phyloP scores from a whole-genome alignment of 2,113 vertebrate genomes.

The Lynx canadensis region DNA sequence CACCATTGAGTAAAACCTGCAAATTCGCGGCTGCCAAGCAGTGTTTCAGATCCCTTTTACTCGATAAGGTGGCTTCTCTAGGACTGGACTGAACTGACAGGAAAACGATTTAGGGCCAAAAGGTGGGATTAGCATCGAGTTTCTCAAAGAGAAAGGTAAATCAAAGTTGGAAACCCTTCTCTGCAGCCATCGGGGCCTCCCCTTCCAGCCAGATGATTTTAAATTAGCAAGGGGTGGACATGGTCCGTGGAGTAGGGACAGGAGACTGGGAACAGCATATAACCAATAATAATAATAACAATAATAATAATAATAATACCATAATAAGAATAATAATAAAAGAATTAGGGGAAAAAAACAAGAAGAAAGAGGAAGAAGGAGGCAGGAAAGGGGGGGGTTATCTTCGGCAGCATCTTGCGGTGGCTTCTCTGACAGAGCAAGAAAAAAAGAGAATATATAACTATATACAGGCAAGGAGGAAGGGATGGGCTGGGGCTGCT shows the following conservation, averaged over 20 bases:
- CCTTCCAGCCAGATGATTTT: conserved; percentile 52
- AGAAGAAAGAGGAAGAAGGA: conserved; percentile 83
- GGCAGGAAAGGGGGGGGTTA: conserved; percentile 84
- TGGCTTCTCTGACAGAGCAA: conserved; percentile 87
- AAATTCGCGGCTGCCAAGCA: conserved; percentile 44
- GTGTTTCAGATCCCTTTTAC: conserved; percentile 29
- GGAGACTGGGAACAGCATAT: conserved; percentile 75
- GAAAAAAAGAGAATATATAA: conserved; percentile 84
- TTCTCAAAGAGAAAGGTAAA: conserved; percentile 27
- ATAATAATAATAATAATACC: conserved; percentile 71
- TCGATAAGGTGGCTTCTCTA: background rate
- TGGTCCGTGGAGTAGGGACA: background rate
- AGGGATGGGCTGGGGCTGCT: conserved; percentile 54
- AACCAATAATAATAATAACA: conserved; percentile 79
- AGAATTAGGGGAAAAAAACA: conserved; percentile 78
- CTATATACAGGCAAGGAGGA: conserved; percentile 85
- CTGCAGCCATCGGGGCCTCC: background rate
- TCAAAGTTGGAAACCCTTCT: background rate
- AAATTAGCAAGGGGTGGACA: conserved; percentile 51
- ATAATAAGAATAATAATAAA: conserved; percentile 84
- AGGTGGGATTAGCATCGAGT: background rate
- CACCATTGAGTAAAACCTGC: conserved; percentile 72
- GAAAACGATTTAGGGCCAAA: background rate
- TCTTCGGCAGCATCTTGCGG: conserved; percentile 89
- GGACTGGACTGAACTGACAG: conserved; percentile 29